Evolutionary conservation across 2,797 vertebrate genomes (phyloP), one percentile per base, ranked within the genome.

Genomic region (Dromococcyx pavoninus): DNA sequence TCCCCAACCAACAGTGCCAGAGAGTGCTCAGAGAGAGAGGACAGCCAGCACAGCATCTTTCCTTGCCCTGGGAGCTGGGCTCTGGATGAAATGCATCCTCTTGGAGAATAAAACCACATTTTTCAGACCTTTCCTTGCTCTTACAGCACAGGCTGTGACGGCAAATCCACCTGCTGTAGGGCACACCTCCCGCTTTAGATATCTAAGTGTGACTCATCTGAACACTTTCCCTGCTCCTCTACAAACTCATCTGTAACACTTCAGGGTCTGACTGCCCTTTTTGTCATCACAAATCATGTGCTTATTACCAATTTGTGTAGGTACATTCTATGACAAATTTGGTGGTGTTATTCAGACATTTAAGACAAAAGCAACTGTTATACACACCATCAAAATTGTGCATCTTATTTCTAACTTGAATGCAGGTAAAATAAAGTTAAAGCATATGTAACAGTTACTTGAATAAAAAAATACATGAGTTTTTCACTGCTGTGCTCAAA

Each of bases 21-120:
- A 76, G 79, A 92, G 84, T 28, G 91, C 82, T 72, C 56, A 33
- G 43, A 66, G 71, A 86, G 77, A 94, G 56, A 81, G 57, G 91
- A 91, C 83, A 90, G 89, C 80, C 89, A 94, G 86, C 90, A 79
- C 88, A 89, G 83, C 93, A 94, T 90, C 94, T 67, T 96, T 76
- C 83, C 91, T 93, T 88, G 76, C 57, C 60, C 70, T 78, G 73
- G 78, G 71, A 96, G 88, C 41, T 27, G 17, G 50, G n/a, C 37
- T 90, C 61, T 1, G 7, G 80, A 54, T 74, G 76, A 88, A 76
- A 79, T 50, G n/a, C 44, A 90, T 85, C 88, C 62, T 94, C 84
- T 44, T 91, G 86, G 30, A 51, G 33, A 61, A 85, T 25, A 65
- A 94, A 91, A 76, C 0, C 56, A 35, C 17, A 33, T 57, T 84